Evolutionary conservation across 1,140 invertebrate species (phyloP).

Genomic region (Stegodyphus dumicola): DNA sequence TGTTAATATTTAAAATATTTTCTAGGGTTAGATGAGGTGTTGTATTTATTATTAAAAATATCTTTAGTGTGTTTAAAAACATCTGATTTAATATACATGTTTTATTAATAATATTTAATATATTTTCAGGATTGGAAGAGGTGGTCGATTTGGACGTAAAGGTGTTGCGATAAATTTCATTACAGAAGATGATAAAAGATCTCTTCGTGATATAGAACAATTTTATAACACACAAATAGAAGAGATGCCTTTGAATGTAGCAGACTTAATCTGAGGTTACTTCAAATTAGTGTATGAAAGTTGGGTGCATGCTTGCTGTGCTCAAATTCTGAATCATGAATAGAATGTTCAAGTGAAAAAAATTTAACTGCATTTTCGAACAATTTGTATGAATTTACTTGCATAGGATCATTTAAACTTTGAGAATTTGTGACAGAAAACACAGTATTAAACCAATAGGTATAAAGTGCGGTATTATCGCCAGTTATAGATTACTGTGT

Average conservation of each 20-base stretch:
- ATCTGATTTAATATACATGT: neutral
- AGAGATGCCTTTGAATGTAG: slow-evolving; percentile 99
- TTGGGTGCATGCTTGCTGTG: slow-evolving; percentile 58
- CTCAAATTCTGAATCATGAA: slow-evolving; percentile 39
- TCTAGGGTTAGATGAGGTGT: too few species aligned
- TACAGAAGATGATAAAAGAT: slow-evolving; percentile 92
- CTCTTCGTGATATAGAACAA: slow-evolving; percentile 95
- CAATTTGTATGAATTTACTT: slow-evolving; percentile 15
- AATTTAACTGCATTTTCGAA: slow-evolving; percentile 25
- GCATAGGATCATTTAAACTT: slow-evolving; percentile 6
- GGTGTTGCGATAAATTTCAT: slow-evolving; percentile 99
- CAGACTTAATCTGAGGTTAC: slow-evolving; percentile 87
- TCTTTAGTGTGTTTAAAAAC: too few species aligned
- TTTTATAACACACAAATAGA: slow-evolving; percentile 98
- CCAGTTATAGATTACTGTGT: neutral
- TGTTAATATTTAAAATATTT: too few species aligned
- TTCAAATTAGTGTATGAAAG: slow-evolving; percentile 48
- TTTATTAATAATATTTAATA: neutral
- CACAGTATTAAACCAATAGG: neutral
- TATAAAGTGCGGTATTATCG: neutral
- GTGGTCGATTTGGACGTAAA: slow-evolving; percentile 99
- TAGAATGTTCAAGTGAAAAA: slow-evolving; percentile 30
- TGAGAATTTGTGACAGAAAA: slow-evolving; percentile 26
- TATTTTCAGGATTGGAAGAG: slow-evolving; percentile 91
- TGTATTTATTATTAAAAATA: too few species aligned